Evolutionary conservation across 1,140 invertebrate species (phyloP), one percentile per base, ranked within the genome.

Genomic region (Dryas iulia): DNA sequence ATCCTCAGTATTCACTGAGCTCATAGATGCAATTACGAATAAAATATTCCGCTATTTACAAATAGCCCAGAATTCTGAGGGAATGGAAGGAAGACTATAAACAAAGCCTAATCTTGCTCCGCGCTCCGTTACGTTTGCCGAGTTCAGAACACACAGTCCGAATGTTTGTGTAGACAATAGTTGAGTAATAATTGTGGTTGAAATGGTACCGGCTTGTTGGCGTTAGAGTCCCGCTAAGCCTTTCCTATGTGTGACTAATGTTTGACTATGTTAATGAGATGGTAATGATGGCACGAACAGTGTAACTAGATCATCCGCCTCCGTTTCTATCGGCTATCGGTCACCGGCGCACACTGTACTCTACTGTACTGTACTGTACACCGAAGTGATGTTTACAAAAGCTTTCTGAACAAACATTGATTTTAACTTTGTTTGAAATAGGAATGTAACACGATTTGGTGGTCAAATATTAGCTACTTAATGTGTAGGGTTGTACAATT

Each of bases 201-300:
- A 78, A 87, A 80, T 81, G 78, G 73, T 56, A 14, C 52, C 63
- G 53, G 53, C 54, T 58, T 47, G 53, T 58, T 65, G 63, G 24
- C 54, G 21, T 76, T 86, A 85, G 72, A 82, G 74, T 63, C 76
- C 75, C 83, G 72, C 79, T 86, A 79, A 84, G 79, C 82, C 81
- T 76, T 78, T 81, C 74, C 82, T 78, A 83, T 79, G 79, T 84
- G 78, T 82, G 80, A 87, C 84, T 80, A 83, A 84, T 89, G 84
- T 90, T 90, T 89, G 83, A 71, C 28, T 88, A 91, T 91, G 89
- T 66, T 90, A 90, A 91, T 89, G 72, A 87, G 67, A 91, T 91
- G 89, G 78, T 90, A 91, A 91, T 91, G 78, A 62, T 69, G 75
- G 79, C 75, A 69, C 78, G 33, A 12, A 58, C 54, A 18, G 33